Base-by-base conservation (phyloP, 2,797 vertebrate species). In the Eutrigla gurnardus region DNA sequence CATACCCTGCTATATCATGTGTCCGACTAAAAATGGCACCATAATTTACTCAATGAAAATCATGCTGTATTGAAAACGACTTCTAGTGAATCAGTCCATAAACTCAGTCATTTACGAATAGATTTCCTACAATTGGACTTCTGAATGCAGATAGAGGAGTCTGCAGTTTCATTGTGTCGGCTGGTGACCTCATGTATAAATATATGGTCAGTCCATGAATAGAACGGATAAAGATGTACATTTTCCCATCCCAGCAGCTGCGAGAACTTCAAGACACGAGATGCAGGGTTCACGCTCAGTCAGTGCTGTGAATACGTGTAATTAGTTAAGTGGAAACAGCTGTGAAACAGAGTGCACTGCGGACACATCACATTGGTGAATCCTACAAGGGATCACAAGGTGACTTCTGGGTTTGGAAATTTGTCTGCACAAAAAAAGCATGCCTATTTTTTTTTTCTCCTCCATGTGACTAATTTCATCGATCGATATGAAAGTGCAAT, bases 311-410 rank as follows among this genome's bases (percentile, higher is more conserved):
- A 52, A 46, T 53, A 65, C 50, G 3, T 14, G 15, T 47, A 57
- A 73, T 75, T 42, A 67, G 40, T 52, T 54, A 53, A 73, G 53
- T 42, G 53, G 62, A 68, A 76, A 76, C 32, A 62, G 61, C 55
- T 43, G 49, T 32, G n/a, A 25, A 25, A 25, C 25, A 25, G 36
- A 13, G 1, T 62, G 52, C 57, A 47, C 15, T 42, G 62, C 60
- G 36, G 50, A 61, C n/a, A 47, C 45, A 40, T 15, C 11, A 4
- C 32, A 46, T 9, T 4, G 5, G 7, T 52, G 71, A 75, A 32
- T 43, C 42, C 42, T 17, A 5, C 15, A 3, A 49, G 17, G 47
- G n/a, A 2, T n/a, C 9, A n/a, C 39, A 63, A 12, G 11, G 64
- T 33, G 32, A 50, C 62, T 66, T 54, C 32, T 50, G 15, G 17